Conservation (phyloP, 2,113 vertebrate species). For the Paramormyrops kingsleyae region DNA sequence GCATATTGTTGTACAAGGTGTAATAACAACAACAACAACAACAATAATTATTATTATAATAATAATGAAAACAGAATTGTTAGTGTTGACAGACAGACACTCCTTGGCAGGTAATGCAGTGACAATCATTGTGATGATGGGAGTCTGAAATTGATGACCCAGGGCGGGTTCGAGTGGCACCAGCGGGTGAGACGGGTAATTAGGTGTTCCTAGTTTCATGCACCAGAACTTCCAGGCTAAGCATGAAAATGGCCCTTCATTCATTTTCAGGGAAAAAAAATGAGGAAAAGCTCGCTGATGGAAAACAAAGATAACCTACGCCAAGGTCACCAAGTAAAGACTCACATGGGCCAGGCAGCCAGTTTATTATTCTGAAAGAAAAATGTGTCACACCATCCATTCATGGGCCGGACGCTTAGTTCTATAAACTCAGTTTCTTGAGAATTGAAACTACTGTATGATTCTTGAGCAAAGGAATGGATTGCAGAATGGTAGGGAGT, state of each 20-base stretch:
- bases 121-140: neutral
- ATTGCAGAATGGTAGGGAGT: neutral
- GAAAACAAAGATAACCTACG: neutral
- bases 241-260: neutral
- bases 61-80: neutral
- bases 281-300: neutral
- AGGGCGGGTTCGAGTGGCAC: neutral
- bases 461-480: neutral
- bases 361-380: neutral
- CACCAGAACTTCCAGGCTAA: constrained; percentile 4
- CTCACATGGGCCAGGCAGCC: neutral
- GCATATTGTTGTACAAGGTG: neutral
- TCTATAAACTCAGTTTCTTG: neutral
- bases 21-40: neutral
- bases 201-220: constrained; percentile 13
- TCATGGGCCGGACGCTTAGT: neutral
- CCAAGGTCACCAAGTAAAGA: constrained; percentile 3
- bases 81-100: neutral
- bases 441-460: neutral
- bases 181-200: neutral
- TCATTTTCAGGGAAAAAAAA: neutral
- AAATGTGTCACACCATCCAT: neutral
- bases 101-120: neutral
- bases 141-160: constrained; percentile 3
- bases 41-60: neutral